Evolutionary conservation across 2,888 invertebrate species (phyloP).

Genomic region (Mythimna albipuncta): DNA sequence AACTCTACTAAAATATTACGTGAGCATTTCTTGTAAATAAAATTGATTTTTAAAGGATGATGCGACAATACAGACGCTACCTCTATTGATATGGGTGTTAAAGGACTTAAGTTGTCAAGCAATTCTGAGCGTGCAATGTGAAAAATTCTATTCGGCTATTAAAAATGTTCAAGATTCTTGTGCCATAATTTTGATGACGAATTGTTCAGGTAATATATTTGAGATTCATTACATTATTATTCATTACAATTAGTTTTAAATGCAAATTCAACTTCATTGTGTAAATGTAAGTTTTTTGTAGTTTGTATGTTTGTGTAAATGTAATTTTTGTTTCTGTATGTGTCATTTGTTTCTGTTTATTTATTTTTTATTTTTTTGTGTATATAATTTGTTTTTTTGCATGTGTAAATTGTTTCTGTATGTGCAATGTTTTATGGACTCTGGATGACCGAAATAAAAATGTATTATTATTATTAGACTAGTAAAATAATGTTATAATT

Average conservation of each 20-base stretch:
- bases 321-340: no score
- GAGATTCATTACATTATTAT: no score
- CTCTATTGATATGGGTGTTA: constrained; percentile 5
- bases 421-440: no score
- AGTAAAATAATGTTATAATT: neutral
- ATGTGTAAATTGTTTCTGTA: no score
- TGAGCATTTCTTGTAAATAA: no score
- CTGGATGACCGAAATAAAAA: no score
- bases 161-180: constrained; percentile 21
- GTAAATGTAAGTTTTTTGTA: no score
- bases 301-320: no score
- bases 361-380: no score
- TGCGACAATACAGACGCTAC: neutral
- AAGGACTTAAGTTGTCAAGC: constrained; percentile 14
- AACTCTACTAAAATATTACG: neutral
- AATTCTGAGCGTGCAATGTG: constrained; percentile 10
- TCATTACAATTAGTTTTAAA: neutral
- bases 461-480: no score
- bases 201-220: constrained; percentile 15
- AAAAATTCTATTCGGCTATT: constrained; percentile 21
- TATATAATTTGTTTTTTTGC: no score
- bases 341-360: no score
- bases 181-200: constrained; percentile 1
- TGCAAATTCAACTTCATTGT: neutral
- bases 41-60: neutral